phyloP scores from a whole-genome alignment of 2,888 invertebrate genomes.

The Ommatoiulus sabulosus region DNA sequence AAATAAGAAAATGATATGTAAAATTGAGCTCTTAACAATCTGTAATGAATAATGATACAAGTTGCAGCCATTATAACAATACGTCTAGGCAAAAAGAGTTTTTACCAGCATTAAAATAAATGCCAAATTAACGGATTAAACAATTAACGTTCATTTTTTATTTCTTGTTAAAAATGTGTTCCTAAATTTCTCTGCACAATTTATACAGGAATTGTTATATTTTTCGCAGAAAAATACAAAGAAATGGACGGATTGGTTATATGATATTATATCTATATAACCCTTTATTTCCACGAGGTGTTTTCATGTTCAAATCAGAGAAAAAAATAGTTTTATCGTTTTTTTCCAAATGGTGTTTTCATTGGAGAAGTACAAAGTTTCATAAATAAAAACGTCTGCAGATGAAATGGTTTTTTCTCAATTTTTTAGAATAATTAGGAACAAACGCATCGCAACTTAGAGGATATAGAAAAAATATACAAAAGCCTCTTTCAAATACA shows the following conservation, averaged over 20 bases:
- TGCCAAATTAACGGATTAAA: slow-evolving; percentile 6
- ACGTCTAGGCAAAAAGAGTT: background rate
- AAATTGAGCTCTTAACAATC: background rate
- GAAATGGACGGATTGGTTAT: background rate
- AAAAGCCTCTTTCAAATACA: no score
- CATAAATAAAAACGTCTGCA: background rate
- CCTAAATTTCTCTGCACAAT: background rate
- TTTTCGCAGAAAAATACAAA: background rate
- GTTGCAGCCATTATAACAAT: background rate
- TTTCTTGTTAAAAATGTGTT: slow-evolving; percentile 6
- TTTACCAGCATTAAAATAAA: background rate
- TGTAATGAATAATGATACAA: background rate
- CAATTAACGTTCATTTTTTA: background rate
- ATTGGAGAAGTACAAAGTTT: slow-evolving; percentile 27
- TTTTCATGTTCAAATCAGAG: background rate
- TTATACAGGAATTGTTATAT: background rate
- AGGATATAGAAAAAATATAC: no score
- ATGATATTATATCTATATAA: background rate
- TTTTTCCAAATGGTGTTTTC: slow-evolving; percentile 14
- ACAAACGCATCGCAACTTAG: no score
- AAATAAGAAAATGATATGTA: background rate
- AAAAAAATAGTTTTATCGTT: background rate
- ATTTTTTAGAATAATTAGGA: no score
- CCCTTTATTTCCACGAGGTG: background rate
- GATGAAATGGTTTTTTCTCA: no score